Conservation (phyloP, 2,888 invertebrate genomes). For the Caenorhabditis sp. region DNA sequence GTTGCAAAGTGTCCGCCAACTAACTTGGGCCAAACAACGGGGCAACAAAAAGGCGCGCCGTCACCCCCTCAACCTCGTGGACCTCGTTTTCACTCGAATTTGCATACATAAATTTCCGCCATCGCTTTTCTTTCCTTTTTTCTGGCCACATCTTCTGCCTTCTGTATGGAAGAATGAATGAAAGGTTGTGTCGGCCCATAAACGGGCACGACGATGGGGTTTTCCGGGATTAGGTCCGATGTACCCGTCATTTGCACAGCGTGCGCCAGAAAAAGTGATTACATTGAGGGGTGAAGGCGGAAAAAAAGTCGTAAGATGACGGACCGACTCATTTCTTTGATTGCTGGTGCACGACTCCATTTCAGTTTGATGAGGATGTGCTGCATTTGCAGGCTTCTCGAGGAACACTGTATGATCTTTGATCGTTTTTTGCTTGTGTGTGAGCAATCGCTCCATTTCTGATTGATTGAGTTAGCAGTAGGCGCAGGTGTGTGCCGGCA, state of each 20-base stretch:
- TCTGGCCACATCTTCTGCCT: background rate
- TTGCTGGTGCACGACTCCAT: slow-evolving; percentile 23
- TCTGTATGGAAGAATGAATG: background rate
- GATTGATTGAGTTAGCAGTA: too few relatives aligned
- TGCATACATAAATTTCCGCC: slow-evolving; percentile 35
- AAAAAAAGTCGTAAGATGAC: background rate
- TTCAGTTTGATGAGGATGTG: slow-evolving; percentile 9
- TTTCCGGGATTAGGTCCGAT: slow-evolving; percentile 39
- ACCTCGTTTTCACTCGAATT: background rate
- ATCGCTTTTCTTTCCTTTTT: background rate
- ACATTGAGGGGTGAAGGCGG: slow-evolving; percentile 25
- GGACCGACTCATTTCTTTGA: slow-evolving; percentile 35
- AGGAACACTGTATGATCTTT: too few relatives aligned
- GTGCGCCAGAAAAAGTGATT: slow-evolving; percentile 56
- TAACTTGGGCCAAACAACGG: too few relatives aligned
- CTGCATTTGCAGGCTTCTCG: too few relatives aligned
- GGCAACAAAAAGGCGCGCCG: background rate
- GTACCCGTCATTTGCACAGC: slow-evolving; percentile 29
- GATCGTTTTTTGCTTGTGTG: too few relatives aligned
- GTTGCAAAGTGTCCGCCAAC: too few relatives aligned
- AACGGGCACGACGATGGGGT: slow-evolving; percentile 17
- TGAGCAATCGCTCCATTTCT: too few relatives aligned
- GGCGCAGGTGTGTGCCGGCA: too few relatives aligned
- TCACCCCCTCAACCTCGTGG: background rate
- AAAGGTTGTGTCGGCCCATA: slow-evolving; percentile 40